Evolutionary conservation across 37 sponge, comb jelly and placozoan species (phyloP).

Genomic region (Beroe forskalii): DNA sequence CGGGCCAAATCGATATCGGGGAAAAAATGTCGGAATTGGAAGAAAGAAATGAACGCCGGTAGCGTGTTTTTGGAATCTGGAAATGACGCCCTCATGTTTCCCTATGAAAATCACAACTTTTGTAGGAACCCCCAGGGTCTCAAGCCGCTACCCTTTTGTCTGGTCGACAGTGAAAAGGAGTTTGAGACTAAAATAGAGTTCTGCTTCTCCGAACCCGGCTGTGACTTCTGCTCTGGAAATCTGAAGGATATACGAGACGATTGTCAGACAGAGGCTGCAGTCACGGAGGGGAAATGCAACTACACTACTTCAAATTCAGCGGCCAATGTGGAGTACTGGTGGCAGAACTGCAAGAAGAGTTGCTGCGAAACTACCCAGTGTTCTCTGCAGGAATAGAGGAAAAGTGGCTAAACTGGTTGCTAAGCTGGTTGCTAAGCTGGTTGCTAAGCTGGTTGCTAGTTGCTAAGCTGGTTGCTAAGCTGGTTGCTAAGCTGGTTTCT

Average conservation of each 20-base stretch:
- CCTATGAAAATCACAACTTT: conserved; percentile 39
- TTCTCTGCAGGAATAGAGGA: too few relatives aligned
- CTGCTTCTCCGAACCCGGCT: not conserved
- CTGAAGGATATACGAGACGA: not conserved
- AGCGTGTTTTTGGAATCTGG: not conserved
- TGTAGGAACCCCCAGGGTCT: conserved; percentile 22
- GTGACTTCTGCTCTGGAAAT: not conserved
- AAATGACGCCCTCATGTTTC: not conserved
- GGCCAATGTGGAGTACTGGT: not conserved
- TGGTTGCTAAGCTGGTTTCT: too few relatives aligned
- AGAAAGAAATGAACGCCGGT: not conserved
- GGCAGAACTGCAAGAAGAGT: not conserved
- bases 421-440: too few relatives aligned
- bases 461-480: too few relatives aligned
- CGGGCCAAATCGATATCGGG: not conserved
- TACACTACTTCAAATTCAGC: not conserved
- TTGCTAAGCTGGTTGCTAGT: too few relatives aligned
- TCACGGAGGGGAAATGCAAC: not conserved
- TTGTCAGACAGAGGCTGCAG: too few relatives aligned
- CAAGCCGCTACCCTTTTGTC: conserved; percentile 3
- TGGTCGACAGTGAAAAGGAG: not conserved
- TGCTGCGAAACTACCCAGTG: not conserved
- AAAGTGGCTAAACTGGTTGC: too few relatives aligned
- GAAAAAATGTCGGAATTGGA: conserved; percentile 10
- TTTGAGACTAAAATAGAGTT: not conserved